Base-by-base conservation (phyloP, 2,113 vertebrate genomes). In the Scatophagus argus region DNA sequence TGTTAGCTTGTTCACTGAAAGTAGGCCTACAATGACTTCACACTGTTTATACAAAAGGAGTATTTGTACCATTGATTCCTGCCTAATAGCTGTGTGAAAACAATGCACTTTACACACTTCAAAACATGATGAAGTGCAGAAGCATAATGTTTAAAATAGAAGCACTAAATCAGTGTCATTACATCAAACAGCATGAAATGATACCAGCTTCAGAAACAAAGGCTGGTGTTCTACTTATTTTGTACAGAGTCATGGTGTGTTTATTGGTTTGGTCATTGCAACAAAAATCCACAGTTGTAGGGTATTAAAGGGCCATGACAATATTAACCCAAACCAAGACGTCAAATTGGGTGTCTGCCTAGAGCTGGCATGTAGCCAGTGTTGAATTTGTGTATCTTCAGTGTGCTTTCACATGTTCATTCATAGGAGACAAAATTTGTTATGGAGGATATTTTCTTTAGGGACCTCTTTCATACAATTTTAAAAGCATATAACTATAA, bases 271-370 rank as follows among this genome's bases (percentile, higher is more conserved):
- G 66, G 74, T 82, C 63, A 38, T 2, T 71, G 69, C 65, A 65
- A 71, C 79, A 79, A 60, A 19, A 56, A 65, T 66, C 77, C 23
- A 54, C 73, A 46, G 41, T 63, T 27, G 74, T 23, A 19, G 36
- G 14, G 31, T 54, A 63, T 68, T 52, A 77, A 23, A 77, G 51
- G 62, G 58, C 17, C 68, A 51, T 69, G 74, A 69, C 77, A 81
- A 63, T 27, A 81, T 86, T 79, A 82, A 78, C 84, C 79, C 79
- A 61, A 47, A 71, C 46, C 3, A 29, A 69, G 47, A 56, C 3
- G 11, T 81, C 81, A 74, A n/a, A 86, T 82, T 82, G 79, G 79
- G 71, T 14, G 60, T 47, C 38, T 65, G 65, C 74, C 70, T 74
- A 41, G 51, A 65, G 59, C 38, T 86, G 84, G 84, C 74, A 51